phyloP scores from a whole-genome alignment of 2,888 invertebrate species.

The Phoronis australis region DNA sequence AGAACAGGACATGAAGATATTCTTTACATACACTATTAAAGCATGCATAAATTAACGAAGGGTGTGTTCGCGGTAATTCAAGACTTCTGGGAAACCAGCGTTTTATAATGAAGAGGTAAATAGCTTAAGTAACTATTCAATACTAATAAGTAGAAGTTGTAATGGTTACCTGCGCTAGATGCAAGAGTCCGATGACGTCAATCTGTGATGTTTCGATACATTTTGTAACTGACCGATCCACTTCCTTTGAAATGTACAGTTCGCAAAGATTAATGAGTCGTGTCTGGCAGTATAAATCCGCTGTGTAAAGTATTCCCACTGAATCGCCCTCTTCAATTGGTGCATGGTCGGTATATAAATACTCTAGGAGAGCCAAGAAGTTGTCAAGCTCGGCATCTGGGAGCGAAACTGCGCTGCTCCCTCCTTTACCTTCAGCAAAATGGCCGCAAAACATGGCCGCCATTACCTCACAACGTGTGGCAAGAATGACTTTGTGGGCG shows the following conservation, averaged over 20 bases:
- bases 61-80: too few species aligned
- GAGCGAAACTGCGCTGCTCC: too few species aligned
- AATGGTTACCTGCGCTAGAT: not conserved
- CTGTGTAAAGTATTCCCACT: constrained; percentile 1
- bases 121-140: too few species aligned
- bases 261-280: constrained; percentile 4
- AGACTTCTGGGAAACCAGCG: too few species aligned
- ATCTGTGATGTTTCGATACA: constrained; percentile 5
- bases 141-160: too few species aligned
- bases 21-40: too few species aligned
- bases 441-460: constrained; percentile 41
- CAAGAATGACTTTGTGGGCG: constrained; percentile 34
- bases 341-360: constrained; percentile 6
- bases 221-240: constrained; percentile 1
- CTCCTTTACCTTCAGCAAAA: constrained; percentile 33
- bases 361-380: constrained; percentile 5
- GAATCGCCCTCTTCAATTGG: constrained; percentile 4
- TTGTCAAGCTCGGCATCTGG: not conserved
- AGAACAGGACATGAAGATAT: too few species aligned
- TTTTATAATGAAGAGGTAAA: too few species aligned
- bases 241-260: constrained; percentile 5
- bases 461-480: constrained; percentile 38
- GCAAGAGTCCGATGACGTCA: constrained; percentile 4
- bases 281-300: constrained; percentile 3
- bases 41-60: too few species aligned